Evolutionary conservation across 2,888 invertebrate species (phyloP), one percentile per base, ranked within the genome.

Genomic region (Melolontha melolontha): DNA sequence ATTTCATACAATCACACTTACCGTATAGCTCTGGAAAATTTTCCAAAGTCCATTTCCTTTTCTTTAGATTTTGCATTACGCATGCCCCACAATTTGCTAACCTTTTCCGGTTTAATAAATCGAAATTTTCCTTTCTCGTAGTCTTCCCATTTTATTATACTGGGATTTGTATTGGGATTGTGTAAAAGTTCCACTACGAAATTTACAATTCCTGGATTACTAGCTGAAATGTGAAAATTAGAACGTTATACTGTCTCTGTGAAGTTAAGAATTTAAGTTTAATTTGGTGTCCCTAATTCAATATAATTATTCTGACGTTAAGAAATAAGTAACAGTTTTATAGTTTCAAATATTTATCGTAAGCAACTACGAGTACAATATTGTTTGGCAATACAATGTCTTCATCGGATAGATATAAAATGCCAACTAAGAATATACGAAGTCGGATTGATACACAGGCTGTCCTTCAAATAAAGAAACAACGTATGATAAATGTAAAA

Each of bases 1-100:
- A 44, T 22, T 54, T 27, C 11, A n/a, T 22, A 27, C 10, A 42
- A 34, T 59, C 5, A 17, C 47, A 51, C 50, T 67, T 80, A 91
- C 91, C 92, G 88, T 92, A 96, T 94, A 12, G 96, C 96, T 71
- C 96, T 84, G 82, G 94, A 95, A 77, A 96, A 89, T 84, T 96
- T 96, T 82, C 96, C 96, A 79, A 95, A 96, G 47, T 93, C 95
- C 96, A 96, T 96, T 80, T 91, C 64, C 34, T 68, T 68, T n/a
- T 68, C 67, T 34, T 62, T 63, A 7, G n/a, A 12, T 41, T 54
- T 68, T n/a, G 52, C 16, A 14, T 54, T 54, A 42, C 67, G 42
- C 27, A 89, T 89, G 2, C 95, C 95, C 96, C 96, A 96, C 51
- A 94, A 86, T 77, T 92, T 89, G 1, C 96, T 95, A 4, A 96